phyloP scores from a whole-genome alignment of 2,113 vertebrate genomes.

The Gopherus evgoodei region DNA sequence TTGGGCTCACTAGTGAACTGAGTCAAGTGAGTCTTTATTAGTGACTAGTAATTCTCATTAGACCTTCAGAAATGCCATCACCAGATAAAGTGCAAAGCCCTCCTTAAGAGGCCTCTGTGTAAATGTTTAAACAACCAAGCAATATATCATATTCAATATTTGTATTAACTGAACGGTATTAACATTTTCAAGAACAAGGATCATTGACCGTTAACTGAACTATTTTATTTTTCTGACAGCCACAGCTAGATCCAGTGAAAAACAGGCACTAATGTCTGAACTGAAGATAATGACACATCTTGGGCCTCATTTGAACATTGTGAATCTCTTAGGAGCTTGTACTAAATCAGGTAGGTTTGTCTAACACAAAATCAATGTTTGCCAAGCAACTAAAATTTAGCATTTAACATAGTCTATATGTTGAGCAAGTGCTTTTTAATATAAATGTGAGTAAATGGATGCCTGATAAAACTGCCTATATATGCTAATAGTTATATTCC shows the following conservation, averaged over 20 bases:
- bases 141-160: neutral
- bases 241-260: slow-evolving; percentile 97
- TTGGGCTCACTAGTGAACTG: neutral
- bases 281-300: slow-evolving; percentile 99
- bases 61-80: neutral
- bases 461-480: neutral
- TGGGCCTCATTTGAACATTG: slow-evolving; percentile 97
- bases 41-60: neutral
- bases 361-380: neutral
- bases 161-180: neutral
- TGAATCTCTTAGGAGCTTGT: slow-evolving; percentile 96
- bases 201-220: neutral
- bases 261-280: slow-evolving; percentile 98
- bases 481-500: neutral
- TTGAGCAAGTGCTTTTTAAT: neutral
- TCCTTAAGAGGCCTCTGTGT: neutral
- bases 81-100: neutral
- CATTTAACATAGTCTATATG: neutral
- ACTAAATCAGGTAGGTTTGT: slow-evolving; percentile 93
- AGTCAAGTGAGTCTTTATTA: neutral
- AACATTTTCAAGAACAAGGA: neutral
- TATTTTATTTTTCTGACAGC: slow-evolving; percentile 79
- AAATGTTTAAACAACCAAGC: neutral
- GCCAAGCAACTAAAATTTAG: neutral
- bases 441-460: neutral